phyloP scores from a whole-genome alignment of 2,113 vertebrate genomes.

The Stomatorhinus ivindoensis region DNA sequence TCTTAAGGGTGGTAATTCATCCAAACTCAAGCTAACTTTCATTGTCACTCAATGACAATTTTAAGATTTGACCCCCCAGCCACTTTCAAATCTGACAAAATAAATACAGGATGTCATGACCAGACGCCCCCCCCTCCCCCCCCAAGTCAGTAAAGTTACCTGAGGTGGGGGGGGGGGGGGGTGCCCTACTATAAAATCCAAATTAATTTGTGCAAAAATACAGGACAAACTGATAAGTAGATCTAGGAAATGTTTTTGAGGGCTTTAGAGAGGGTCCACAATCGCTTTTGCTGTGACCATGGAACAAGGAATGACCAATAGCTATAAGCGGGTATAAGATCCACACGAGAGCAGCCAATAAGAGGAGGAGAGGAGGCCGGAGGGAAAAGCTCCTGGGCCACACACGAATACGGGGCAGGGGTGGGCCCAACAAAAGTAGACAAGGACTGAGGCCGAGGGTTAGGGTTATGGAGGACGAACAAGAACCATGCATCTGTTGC shows the following conservation, averaged over 20 bases:
- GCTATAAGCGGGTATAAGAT: neutral
- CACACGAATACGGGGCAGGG: conserved; percentile 17
- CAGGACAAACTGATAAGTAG: neutral
- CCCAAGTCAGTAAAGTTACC: neutral
- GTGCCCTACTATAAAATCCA: neutral
- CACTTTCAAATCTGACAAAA: neutral
- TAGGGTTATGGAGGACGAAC: conserved; percentile 1
- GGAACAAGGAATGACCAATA: neutral
- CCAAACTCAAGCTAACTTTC: neutral
- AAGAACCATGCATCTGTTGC: conserved; percentile 17
- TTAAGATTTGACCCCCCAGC: neutral
- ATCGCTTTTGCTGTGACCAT: neutral
- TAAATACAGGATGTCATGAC: neutral
- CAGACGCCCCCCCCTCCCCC: too few relatives aligned
- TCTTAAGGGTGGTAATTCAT: neutral
- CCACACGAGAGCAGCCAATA: neutral
- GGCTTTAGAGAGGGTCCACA: neutral
- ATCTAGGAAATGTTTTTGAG: neutral
- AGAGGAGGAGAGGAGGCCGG: neutral
- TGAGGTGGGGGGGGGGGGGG: neutral
- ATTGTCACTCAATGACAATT: neutral
- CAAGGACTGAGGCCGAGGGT: conserved; percentile 3
- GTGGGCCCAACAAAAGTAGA: conserved; percentile 1
- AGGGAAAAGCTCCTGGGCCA: neutral
- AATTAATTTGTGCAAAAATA: neutral